phyloP scores from a whole-genome alignment of 2,888 invertebrate genomes.

The Cryptocheilus praepositus region DNA sequence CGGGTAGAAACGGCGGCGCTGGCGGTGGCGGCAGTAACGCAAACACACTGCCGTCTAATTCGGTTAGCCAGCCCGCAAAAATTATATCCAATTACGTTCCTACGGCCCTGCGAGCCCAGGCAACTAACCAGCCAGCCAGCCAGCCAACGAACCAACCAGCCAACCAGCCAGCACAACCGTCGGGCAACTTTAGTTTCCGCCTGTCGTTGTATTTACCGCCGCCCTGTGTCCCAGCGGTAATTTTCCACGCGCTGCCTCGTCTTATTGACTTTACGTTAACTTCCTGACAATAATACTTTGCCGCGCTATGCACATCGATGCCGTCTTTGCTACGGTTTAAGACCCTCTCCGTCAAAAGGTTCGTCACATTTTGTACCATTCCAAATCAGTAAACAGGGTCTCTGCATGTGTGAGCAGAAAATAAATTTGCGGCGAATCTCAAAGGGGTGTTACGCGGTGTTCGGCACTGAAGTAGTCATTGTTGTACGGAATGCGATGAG shows the following conservation, averaged over 20 bases:
- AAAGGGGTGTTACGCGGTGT: too few species aligned
- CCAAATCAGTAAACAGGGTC: too few species aligned
- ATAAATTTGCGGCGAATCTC: too few species aligned
- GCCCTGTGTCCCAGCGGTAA: constrained; percentile 16
- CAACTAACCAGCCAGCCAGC: constrained; percentile 31
- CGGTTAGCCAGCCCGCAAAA: constrained; percentile 65
- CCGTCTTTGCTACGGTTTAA: not conserved
- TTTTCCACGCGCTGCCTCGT: constrained; percentile 21
- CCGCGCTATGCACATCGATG: too few species aligned
- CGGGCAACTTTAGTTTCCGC: constrained; percentile 36
- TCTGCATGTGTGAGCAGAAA: too few species aligned
- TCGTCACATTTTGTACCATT: too few species aligned
- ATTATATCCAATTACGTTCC: constrained; percentile 67
- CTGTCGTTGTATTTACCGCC: constrained; percentile 39
- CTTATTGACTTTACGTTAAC: constrained; percentile 7
- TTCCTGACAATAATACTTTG: too few species aligned
- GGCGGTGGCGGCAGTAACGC: constrained; percentile 52
- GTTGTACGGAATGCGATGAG: too few species aligned
- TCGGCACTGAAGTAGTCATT: too few species aligned
- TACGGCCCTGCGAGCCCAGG: constrained; percentile 43
- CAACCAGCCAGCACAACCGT: constrained; percentile 23
- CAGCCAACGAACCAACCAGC: constrained; percentile 33
- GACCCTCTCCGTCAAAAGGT: too few species aligned
- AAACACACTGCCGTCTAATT: constrained; percentile 64
- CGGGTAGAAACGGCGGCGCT: constrained; percentile 36